Conservation (phyloP, 2,888 invertebrate genomes). For the Chaetogeoica ovagalla region DNA sequence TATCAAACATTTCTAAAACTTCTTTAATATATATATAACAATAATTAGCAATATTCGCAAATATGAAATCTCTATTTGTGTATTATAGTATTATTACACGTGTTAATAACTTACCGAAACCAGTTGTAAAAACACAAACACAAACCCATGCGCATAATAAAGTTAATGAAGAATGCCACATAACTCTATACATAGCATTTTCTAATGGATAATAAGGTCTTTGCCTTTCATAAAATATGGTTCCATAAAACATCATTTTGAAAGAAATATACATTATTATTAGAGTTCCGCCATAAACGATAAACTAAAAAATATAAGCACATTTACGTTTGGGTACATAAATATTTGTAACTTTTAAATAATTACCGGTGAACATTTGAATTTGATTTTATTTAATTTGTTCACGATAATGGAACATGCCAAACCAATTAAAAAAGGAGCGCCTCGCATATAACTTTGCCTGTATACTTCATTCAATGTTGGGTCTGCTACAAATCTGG, state of each 20-base stretch:
- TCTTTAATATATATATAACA: too few species aligned
- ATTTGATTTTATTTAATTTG: not conserved
- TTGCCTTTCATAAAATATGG: not conserved
- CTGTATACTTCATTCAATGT: constrained; percentile 18
- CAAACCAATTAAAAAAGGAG: constrained; percentile 11
- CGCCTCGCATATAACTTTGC: constrained; percentile 17
- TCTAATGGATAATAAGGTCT: constrained; percentile 9
- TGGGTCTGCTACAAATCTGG: constrained; percentile 12
- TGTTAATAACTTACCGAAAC: constrained; percentile 6
- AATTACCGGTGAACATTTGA: not conserved
- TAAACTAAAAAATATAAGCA: not conserved
- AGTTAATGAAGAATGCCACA: not conserved
- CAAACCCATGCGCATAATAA: not conserved
- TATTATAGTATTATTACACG: too few species aligned
- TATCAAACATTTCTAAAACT: not conserved
- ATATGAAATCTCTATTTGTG: too few species aligned
- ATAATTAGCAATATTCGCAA: too few species aligned
- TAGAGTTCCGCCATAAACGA: constrained; percentile 3
- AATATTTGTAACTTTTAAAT: not conserved
- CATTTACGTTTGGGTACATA: not conserved
- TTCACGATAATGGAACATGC: not conserved
- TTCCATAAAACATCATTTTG: not conserved
- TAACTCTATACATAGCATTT: constrained; percentile 7
- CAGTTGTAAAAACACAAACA: constrained; percentile 6
- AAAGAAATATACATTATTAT: not conserved